A percentile compares a stretch with the other conserved stretches of the same genome.
phyloP scores from a whole-genome alignment of 2,797 vertebrate genomes.

The Rhincodon typus region DNA sequence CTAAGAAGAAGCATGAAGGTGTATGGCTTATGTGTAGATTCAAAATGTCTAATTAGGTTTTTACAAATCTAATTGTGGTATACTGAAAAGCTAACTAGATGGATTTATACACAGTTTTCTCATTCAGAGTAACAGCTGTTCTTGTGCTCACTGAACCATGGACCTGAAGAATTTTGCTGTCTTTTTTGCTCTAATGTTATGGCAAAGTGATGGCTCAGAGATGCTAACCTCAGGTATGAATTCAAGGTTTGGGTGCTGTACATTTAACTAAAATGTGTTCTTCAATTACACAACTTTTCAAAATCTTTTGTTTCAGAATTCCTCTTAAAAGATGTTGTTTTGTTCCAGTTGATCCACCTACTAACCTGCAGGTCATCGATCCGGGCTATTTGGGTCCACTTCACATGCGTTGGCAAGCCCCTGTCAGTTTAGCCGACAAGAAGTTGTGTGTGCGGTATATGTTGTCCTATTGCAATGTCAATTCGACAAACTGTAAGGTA shows the following conservation, averaged over 20 bases:
- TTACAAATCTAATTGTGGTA: background rate
- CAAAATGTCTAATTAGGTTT: background rate
- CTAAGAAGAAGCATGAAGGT: background rate
- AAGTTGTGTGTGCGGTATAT: slow-evolving; percentile 51
- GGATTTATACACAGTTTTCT: background rate
- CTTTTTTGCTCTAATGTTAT: background rate
- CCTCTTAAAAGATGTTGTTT: background rate
- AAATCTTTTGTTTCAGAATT: background rate
- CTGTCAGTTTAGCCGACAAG: slow-evolving; percentile 39
- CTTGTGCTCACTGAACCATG: background rate
- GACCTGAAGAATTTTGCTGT: background rate
- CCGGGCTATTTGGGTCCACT: slow-evolving; percentile 59
- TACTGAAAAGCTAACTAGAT: background rate
- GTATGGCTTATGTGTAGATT: background rate
- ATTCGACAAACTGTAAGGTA: slow-evolving; percentile 55
- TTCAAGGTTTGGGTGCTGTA: background rate
- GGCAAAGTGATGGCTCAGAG: background rate
- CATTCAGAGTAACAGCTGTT: background rate
- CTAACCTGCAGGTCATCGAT: slow-evolving; percentile 53
- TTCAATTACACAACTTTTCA: background rate
- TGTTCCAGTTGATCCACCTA: slow-evolving; percentile 55
- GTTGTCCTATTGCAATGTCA: slow-evolving; percentile 48
- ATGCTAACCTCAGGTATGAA: background rate
- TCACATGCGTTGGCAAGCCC: slow-evolving; percentile 54
- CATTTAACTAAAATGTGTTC: background rate